Evolutionary conservation across 2,113 vertebrate species (phyloP).

Genomic region (Lethenteron reissneri): DNA sequence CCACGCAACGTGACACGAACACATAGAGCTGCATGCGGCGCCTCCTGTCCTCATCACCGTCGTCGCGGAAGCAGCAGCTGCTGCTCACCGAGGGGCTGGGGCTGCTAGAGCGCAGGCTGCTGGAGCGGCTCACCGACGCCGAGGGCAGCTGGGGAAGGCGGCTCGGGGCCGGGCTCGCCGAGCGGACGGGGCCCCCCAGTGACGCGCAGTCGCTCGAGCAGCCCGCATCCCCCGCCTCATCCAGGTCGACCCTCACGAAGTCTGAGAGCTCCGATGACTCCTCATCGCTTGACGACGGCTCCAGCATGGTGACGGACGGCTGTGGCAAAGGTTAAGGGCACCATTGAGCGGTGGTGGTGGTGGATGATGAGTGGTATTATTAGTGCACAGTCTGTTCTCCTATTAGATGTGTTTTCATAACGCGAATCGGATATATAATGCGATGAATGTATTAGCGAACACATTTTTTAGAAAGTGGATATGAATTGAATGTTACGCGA

Average conservation of each 20-base stretch:
- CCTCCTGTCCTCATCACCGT: conserved; percentile 28
- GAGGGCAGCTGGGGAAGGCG: conserved; percentile 18
- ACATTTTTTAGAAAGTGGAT: no score
- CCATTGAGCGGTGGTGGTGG: no score
- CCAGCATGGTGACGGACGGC: conserved; percentile 33
- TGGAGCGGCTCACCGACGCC: conserved; percentile 13
- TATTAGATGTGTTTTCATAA: no score
- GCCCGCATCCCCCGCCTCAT: conserved; percentile 31
- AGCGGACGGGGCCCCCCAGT: conserved; percentile 13
- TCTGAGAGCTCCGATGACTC: conserved; percentile 33
- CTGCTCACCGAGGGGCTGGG: conserved; percentile 29
- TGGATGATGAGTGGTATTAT: no score
- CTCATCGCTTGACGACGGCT: conserved; percentile 80
- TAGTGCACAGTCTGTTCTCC: no score
- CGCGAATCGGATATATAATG: no score
- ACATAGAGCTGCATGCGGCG: conserved; percentile 62
- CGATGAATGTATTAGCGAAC: no score
- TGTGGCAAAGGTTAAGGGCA: no score
- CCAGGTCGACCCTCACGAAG: conserved; percentile 25
- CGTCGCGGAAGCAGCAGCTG: conserved; percentile 31
- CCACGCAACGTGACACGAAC: conserved; percentile 61
- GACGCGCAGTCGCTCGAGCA: conserved; percentile 11
- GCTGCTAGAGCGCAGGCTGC: conserved; percentile 20
- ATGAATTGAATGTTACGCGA: no score
- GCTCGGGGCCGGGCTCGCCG: conserved; percentile 17